phyloP scores from a whole-genome alignment of 2,797 vertebrate genomes.

The Myripristis jacobus region DNA sequence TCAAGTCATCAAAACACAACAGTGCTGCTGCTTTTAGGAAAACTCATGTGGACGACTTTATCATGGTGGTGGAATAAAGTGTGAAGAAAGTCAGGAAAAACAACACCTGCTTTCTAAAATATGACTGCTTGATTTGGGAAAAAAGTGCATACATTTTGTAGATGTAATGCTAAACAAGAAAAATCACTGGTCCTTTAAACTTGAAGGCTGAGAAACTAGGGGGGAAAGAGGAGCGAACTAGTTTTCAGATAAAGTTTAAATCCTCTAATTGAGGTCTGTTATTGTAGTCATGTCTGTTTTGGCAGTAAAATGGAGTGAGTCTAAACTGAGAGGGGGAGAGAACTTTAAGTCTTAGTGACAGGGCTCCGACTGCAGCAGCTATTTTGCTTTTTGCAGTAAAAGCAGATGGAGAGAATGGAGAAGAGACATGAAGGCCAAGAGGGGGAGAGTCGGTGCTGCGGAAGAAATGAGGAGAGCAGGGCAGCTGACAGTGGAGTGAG shows the following conservation, averaged over 20 bases:
- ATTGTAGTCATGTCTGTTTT: constrained; percentile 3
- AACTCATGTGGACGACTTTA: too few species aligned
- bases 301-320: constrained; percentile 7
- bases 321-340: not conserved
- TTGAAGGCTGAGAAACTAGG: constrained; percentile 26
- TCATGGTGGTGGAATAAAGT: too few species aligned
- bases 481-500: constrained; percentile 27
- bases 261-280: not conserved
- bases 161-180: too few species aligned
- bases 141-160: too few species aligned
- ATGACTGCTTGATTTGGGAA: too few species aligned
- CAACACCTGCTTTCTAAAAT: too few species aligned
- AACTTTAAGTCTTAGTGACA: not conserved
- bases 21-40: too few species aligned
- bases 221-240: constrained; percentile 31
- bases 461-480: constrained; percentile 5
- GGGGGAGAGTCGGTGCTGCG: constrained; percentile 34
- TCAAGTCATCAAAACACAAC: too few species aligned
- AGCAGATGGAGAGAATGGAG: not conserved
- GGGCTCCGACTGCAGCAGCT: constrained; percentile 7
- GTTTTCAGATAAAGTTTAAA: constrained; percentile 39
- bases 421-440: constrained; percentile 7
- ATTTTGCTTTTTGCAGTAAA: constrained; percentile 18
- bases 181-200: too few species aligned
- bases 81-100: too few species aligned